Evolutionary conservation across 2,797 vertebrate genomes (phyloP), one percentile per base, ranked within the genome.

Genomic region (Somateria mollissima): DNA sequence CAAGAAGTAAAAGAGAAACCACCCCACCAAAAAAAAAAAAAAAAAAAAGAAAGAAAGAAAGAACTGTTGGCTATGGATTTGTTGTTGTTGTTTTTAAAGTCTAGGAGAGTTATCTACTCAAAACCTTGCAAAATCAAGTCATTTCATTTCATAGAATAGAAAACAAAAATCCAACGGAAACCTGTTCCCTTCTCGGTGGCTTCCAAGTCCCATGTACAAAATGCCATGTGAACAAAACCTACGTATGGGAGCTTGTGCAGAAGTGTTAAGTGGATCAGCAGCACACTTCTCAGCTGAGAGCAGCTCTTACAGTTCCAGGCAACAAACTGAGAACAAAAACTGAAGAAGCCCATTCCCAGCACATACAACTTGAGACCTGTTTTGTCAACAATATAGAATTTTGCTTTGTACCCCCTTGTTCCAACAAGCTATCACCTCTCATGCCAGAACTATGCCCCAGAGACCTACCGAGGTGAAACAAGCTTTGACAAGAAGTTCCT

Each of bases 131-230:
- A 86, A 84, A 56, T 11, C 25, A 74, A 94, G 32, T 62, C 32
- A 77, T 39, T 80, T 71, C 22, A 54, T 18, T 80, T 71, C 22
- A 54, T 18, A 64, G 28, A 71, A 13, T 4, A 0, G 20, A 11
- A 69, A 49, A 16, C 5, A 61, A 54, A 10, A 0, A 1, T 18
- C 25, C 22, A 5, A 1, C 3, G 11, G 14, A 84, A 73, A 4
- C 10, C 7, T 62, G 43, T 21, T 62, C 30, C 76, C 30, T 60
- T 81, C 53, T 43, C 30, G 8, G 32, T 13, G 62, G 30, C 18
- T 88, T 47, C 58, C 17, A 56, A 8, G 20, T 43, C 61, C 30
- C 61, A 28, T 53, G 73, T 28, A 61, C 21, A 86, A 71, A 92
- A 51, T 3, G 45, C 13, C 22, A 39, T 0, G 4, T 0, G 0